These are phyloP conservation scores for Sebastolobus altivelis DNA, from an alignment of 2,797 vertebrate genomes.

Conservation along the genomic window DNA sequence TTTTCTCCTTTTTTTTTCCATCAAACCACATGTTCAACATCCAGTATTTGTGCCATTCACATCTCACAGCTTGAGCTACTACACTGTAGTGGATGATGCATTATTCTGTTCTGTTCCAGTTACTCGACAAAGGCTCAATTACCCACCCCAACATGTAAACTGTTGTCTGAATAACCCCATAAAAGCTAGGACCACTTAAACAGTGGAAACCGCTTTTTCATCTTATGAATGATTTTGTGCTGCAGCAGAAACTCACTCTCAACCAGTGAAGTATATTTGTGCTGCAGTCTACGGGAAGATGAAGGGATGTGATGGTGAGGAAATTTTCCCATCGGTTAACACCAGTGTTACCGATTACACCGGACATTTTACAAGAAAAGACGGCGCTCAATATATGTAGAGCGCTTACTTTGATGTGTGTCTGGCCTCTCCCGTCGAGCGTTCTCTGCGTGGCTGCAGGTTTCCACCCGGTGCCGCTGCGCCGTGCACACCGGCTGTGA, in stretches of 20 bases:
- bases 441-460: rapidly evolving
- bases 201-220: constrained; percentile 6
- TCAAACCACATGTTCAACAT: constrained; percentile 30
- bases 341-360: no score
- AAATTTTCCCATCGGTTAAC: no score
- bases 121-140: constrained; percentile 19
- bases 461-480: no score
- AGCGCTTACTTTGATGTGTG: no score
- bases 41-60: constrained; percentile 12
- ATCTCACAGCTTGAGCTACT: neutral
- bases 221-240: constrained; percentile 13
- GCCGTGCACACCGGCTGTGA: no score
- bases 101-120: constrained; percentile 16
- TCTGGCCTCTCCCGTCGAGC: no score
- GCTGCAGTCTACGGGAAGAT: neutral
- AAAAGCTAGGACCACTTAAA: constrained; percentile 7
- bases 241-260: constrained; percentile 14
- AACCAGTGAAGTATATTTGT: constrained; percentile 9
- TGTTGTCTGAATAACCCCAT: constrained; percentile 21
- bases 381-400: no score
- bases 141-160: constrained; percentile 29
- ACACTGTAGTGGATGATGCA: constrained; percentile 13
- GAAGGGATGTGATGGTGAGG: no score
- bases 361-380: no score
- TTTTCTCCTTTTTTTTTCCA: neutral